Evolutionary conservation across 2,797 vertebrate species (phyloP), one percentile per base, ranked within the genome.

Genomic region (Pachyuromys duprasi): DNA sequence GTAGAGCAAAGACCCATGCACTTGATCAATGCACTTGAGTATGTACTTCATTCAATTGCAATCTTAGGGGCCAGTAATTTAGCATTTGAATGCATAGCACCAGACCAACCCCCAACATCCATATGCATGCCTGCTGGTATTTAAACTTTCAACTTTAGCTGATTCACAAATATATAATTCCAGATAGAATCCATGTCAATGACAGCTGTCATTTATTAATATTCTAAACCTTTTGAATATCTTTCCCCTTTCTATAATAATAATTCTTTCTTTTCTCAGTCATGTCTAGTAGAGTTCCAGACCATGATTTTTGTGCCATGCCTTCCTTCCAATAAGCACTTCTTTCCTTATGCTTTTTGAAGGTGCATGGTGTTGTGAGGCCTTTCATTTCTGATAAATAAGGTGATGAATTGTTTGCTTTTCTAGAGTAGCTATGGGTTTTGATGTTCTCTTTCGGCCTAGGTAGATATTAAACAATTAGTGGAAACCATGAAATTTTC

Each of bases 201-300:
- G 15, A 55, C 7, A 24, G 13, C 63, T 93, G 63, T 60, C 92
- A 86, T 74, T 95, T 96, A 90, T 88, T n/a, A 93, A 31, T 55
- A 42, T 2, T 24, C 9, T 53, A 36, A 90, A 55, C 11, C 15
- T 90, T 84, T 94, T 80, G 39, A 92, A 69, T 15, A 67, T 95
- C 63, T 14, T 22, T 87, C 3, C 11, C 5, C 11, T 82, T 92
- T 39, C 24, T 17, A 5, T 78, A 63, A 53, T 33, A 67, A 65
- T 65, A 49, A 57, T 69, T 94, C 33, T 74, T 96, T 72, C 6
- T 76, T 62, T 87, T 69, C 39, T 92, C 65, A 69, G 28, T 42
- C 2, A 9, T 89, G 8, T 8, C 74, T 18, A 28, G 15, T 20
- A 28, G 69, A 69, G 76, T 67, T 94, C 9, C 74, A 83, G 89